Evolutionary conservation across 2,797 vertebrate genomes (phyloP).

Genomic region (Mormyrus hasselquistii): DNA sequence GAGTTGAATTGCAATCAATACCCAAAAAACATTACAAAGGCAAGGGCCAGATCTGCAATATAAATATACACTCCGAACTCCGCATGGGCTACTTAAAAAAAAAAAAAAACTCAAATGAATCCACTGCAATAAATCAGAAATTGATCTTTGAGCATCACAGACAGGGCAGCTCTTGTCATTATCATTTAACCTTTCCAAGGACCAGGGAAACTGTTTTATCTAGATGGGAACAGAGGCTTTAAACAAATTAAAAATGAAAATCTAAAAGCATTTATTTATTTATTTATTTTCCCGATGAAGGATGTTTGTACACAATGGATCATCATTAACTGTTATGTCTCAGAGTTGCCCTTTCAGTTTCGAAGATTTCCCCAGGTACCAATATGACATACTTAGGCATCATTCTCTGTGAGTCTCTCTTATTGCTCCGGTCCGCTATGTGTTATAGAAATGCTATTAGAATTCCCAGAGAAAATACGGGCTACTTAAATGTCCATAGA

Average conservation of each 20-base stretch:
- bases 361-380: background rate
- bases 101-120: background rate
- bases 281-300: slow-evolving; percentile 8
- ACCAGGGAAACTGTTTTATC: slow-evolving; percentile 15
- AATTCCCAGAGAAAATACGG: background rate
- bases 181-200: slow-evolving; percentile 18
- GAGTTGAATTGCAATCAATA: background rate
- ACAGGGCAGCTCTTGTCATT: background rate
- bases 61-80: background rate
- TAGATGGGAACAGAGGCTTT: background rate
- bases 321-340: background rate
- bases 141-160: background rate
- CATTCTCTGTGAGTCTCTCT: background rate
- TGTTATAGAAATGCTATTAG: background rate
- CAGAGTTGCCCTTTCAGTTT: background rate
- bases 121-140: background rate
- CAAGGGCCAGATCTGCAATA: background rate
- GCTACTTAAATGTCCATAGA: background rate
- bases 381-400: background rate
- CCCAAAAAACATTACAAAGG: background rate
- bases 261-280: slow-evolving; percentile 2
- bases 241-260: slow-evolving; percentile 22
- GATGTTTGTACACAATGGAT: background rate
- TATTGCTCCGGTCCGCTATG: background rate
- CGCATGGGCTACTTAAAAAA: background rate